Conservation (phyloP, 2,888 invertebrate species). For the Protodeltote pygarga region DNA sequence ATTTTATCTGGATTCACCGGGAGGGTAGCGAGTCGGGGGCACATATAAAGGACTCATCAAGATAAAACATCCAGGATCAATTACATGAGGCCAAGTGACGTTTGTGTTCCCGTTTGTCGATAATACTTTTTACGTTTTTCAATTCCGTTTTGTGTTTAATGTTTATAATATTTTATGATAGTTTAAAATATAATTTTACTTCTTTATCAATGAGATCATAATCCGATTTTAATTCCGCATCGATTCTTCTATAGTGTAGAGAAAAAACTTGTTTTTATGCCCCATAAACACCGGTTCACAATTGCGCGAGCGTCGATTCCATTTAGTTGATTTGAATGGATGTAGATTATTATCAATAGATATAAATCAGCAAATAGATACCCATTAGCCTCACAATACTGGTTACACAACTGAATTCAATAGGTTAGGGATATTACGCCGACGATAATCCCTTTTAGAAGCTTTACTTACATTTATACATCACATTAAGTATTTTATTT, state of each 20-base stretch:
- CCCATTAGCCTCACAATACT: slow-evolving; percentile 69
- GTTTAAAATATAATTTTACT: slow-evolving; percentile 37
- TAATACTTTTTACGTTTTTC: slow-evolving; percentile 64
- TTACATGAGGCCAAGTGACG: slow-evolving; percentile 82
- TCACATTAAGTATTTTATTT: slow-evolving; percentile 41
- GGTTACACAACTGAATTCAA: slow-evolving; percentile 61
- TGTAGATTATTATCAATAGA: slow-evolving; percentile 73
- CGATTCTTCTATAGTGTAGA: slow-evolving; percentile 48
- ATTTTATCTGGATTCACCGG: slow-evolving; percentile 79
- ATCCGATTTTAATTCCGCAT: slow-evolving; percentile 60
- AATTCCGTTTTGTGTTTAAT: slow-evolving; percentile 55
- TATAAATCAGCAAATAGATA: slow-evolving; percentile 75
- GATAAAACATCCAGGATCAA: slow-evolving; percentile 86
- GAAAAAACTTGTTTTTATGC: slow-evolving; percentile 57
- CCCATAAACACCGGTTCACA: slow-evolving; percentile 61
- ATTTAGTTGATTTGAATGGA: slow-evolving; percentile 72
- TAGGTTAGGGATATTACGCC: slow-evolving; percentile 50
- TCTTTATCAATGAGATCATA: slow-evolving; percentile 53
- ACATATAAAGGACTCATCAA: slow-evolving; percentile 82
- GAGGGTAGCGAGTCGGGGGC: slow-evolving; percentile 83
- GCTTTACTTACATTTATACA: slow-evolving; percentile 33
- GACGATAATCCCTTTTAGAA: slow-evolving; percentile 39
- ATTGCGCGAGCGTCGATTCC: slow-evolving; percentile 65
- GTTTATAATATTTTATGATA: slow-evolving; percentile 47
- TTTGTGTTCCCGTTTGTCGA: slow-evolving; percentile 77